Base-by-base conservation (phyloP, 1,140 invertebrate genomes). In the Eriosoma lanigerum region DNA sequence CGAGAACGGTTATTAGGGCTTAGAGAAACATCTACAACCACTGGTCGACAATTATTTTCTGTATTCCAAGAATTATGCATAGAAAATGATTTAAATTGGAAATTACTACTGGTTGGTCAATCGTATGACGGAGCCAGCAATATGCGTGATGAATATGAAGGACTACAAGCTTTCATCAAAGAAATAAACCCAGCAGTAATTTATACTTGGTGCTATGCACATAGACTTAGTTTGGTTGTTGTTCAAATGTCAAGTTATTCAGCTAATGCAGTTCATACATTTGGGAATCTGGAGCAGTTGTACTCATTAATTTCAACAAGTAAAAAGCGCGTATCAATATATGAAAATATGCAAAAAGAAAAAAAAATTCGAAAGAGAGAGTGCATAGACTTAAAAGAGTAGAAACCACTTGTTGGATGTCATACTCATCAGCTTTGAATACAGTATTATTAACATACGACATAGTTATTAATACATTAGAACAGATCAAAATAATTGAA, bases 81-180 rank as follows among this genome's bases (percentile, higher is more conserved):
- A n/a, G n/a, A 24, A 21, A 66, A 66, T 13, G 32, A 3, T 13
- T 66, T 10, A n/a, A 38, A 66, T 66, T 66, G 62, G 38, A 66
- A 38, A 44, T 17, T 19, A 0, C 0, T 19, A n/a, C 32, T 66
- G 8, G n/a, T 66, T 21, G 62, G 19, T 19, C 62, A 44, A 38
- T 66, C 62, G 10, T 66, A 44, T 12, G 62, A 66, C 38, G 32
- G 62, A 21, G 62, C 62, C 9, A 44, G 62, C 15, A 64, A 38
- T 64, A 64, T 64, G 29, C 17, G 5, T 64, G 15, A 3, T 13
- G 29, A 64, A 32, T 62, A 62, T 10, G 21, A 15, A 21, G 60
- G 60, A 6, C 3, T 62, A 26, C n/a, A 54, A 54, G 52, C 52
- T 3, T 21, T 6, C n/a, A 26, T 62, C 21, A 62, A 29, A 15